Base-by-base conservation (phyloP, 2,888 invertebrate genomes). In the Dynastes tityus region DNA sequence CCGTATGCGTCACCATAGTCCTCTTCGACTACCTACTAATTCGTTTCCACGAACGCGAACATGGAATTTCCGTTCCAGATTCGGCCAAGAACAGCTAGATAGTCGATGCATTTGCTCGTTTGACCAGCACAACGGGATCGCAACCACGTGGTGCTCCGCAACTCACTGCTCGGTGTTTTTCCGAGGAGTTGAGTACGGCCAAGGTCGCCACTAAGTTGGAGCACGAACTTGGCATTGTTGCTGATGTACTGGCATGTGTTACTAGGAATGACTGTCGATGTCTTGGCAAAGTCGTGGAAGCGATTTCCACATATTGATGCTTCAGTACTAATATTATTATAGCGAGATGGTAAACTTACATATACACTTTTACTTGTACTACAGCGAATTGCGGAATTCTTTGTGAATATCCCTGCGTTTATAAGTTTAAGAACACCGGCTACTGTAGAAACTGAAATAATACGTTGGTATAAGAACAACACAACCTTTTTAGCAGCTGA, bases 41-140 rank as follows among this genome's bases (percentile, higher is more conserved):
- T 55, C 16, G 55, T 55, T 22, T 16, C 55, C 3, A 13, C 2
- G 22, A 55, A n/a, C 13, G 16, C 22, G 8, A 55, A 22, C 13
- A n/a, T 64, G 64, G 64, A 64, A 64, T 64, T 64, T 64, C 64
- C 64, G 11, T 32, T 32, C 37, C 3, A n/a, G 37, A 64, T 8
- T 32, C 9, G 29, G 64, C 6, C 32, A n/a, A 22, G 55, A 55
- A 16, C 55, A 22, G 8, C 13, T 45, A 45, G 9, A 45, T 45
- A 32, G 27, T 27, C 29, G 8, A 32, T 29, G 32, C 1, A 29
- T 9, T 64, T 22, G 63, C 13, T 29, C 63, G 32, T 32, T 64
- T 32, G 63, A 13, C 3, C 22, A 2, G 64, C 32, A 64, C 29
- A 64, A 64, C 63, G 63, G 29, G 37, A 27, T n/a, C 4, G 11